These are phyloP conservation scores for Isoperla grammatica DNA, from an alignment of 2,888 invertebrate genomes.

Conservation along the genomic window DNA sequence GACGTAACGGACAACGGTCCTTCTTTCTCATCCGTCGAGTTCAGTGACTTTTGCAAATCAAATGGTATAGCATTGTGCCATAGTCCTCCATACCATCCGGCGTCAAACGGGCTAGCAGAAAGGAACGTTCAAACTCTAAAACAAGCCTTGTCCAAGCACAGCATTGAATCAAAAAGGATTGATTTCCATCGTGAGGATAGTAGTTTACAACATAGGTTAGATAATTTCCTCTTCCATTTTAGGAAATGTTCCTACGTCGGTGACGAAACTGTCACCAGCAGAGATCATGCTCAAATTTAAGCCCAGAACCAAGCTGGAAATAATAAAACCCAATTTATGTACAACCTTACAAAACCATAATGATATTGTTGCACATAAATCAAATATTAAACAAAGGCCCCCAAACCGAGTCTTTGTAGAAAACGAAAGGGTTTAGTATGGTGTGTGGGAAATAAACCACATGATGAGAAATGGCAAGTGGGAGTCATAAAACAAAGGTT, in stretches of 20 bases:
- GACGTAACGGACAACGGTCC: slow-evolving; percentile 21
- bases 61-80: slow-evolving; percentile 8
- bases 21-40: slow-evolving; percentile 11
- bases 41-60: slow-evolving; percentile 2
- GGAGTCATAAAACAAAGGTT: no score
- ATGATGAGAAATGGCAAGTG: no score
- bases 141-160: slow-evolving; percentile 26
- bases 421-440: no score
- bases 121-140: neutral
- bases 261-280: slow-evolving; percentile 25
- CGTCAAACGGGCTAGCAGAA: slow-evolving; percentile 17
- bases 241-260: no score
- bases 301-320: slow-evolving; percentile 18
- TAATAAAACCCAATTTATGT: no score
- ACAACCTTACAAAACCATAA: no score
- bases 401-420: no score
- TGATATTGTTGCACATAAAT: no score
- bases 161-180: slow-evolving; percentile 12
- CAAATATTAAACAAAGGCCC: no score
- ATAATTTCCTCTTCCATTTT: no score
- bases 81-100: slow-evolving; percentile 15
- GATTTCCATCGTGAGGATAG: slow-evolving; percentile 18
- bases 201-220: slow-evolving; percentile 15
- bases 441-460: no score
- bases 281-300: slow-evolving; percentile 23